These are phyloP conservation scores for Sebastolobus altivelis DNA, from an alignment of 2,797 vertebrate genomes.

Conservation along the genomic window DNA sequence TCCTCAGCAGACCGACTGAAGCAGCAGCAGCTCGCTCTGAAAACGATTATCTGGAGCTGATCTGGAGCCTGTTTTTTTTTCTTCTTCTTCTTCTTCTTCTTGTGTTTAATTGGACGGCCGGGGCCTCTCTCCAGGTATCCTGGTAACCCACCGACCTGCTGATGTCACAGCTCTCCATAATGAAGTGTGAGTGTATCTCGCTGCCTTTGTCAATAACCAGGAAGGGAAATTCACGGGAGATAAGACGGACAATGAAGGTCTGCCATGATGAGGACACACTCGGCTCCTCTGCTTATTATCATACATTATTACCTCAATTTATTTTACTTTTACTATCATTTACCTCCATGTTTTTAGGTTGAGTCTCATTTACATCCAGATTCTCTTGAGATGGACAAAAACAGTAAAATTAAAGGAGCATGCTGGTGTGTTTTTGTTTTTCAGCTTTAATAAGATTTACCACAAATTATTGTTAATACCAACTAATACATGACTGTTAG, in stretches of 20 bases:
- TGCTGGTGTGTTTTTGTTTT: neutral
- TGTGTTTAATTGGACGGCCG: constrained; percentile 74
- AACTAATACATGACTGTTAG: neutral
- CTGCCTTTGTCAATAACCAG: constrained; percentile 60
- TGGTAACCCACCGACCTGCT: constrained; percentile 75
- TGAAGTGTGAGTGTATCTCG: constrained; percentile 61
- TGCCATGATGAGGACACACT: constrained; percentile 1
- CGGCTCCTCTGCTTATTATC: neutral
- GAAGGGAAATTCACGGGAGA: constrained; percentile 56
- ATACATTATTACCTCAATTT: neutral
- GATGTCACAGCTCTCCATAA: constrained; percentile 79
- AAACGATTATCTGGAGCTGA: constrained; percentile 44
- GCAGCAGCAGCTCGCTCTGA: constrained; percentile 28
- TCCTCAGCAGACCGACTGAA: constrained; percentile 19
- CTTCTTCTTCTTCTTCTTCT: constrained; percentile 6
- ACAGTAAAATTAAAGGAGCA: neutral
- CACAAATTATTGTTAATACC: neutral
- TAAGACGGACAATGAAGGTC: constrained; percentile 44
- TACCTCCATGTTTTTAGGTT: neutral
- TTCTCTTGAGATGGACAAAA: neutral
- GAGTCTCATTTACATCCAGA: neutral
- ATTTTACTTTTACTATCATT: neutral
- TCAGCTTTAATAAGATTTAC: neutral
- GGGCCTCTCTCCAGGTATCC: constrained; percentile 73
- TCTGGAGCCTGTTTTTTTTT: constrained; percentile 26